Percentiles rank a stretch among this genome's conserved stretches.
These are phyloP conservation scores for Eufriesea mexicana DNA, from an alignment of 1,140 invertebrate species.

Conservation along the genomic window DNA sequence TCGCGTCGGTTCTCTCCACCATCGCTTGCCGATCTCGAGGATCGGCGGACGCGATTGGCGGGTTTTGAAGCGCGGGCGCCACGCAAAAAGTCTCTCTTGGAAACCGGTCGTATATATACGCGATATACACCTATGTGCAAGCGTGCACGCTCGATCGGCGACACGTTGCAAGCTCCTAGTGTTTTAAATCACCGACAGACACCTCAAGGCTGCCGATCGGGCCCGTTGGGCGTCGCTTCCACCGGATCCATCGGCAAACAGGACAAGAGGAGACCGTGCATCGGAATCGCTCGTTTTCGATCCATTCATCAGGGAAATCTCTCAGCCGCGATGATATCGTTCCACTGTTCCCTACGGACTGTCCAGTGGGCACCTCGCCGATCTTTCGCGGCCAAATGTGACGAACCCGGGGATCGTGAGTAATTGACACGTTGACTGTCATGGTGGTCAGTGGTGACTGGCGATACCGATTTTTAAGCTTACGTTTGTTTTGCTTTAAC, in stretches of 20 bases:
- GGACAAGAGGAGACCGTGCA: neutral
- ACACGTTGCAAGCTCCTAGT: constrained; percentile 76
- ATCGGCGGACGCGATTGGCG: constrained; percentile 41
- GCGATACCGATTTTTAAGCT: too few species aligned
- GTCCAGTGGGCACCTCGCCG: neutral
- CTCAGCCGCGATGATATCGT: neutral
- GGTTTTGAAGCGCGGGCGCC: constrained; percentile 55
- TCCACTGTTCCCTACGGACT: neutral
- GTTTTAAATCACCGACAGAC: constrained; percentile 79
- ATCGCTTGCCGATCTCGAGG: constrained; percentile 35
- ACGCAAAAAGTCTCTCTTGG: constrained; percentile 76
- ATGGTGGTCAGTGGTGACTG: too few species aligned
- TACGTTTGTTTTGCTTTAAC: too few species aligned
- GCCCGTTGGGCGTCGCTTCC: constrained; percentile 74
- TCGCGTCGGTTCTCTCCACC: constrained; percentile 56
- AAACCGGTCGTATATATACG: constrained; percentile 39
- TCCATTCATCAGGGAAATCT: constrained; percentile 20
- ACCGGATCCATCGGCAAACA: constrained; percentile 45
- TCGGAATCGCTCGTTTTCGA: constrained; percentile 21
- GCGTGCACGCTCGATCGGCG: constrained; percentile 63
- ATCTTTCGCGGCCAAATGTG: neutral
- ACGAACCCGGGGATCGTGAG: neutral
- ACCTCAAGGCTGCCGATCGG: constrained; percentile 78
- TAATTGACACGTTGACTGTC: too few species aligned
- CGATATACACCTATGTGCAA: constrained; percentile 27